Evolutionary conservation across 2,888 invertebrate species (phyloP).

Genomic region (Lamproptera curius): DNA sequence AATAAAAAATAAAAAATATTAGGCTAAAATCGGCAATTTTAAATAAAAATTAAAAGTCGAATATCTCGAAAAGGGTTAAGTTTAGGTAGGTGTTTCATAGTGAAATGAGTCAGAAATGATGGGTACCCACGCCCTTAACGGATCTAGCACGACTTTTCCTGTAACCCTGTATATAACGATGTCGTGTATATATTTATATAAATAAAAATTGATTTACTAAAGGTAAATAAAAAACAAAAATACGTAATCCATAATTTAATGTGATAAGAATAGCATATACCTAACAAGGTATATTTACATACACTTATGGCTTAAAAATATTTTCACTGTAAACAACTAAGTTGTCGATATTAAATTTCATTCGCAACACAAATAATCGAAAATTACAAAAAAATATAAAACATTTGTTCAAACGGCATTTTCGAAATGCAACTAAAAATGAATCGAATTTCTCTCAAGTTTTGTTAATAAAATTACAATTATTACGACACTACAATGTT

Average conservation of each 20-base stretch:
- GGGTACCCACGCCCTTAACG: too few relatives aligned
- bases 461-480: conserved; percentile 9
- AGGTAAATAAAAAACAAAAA: conserved; percentile 38
- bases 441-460: conserved; percentile 22
- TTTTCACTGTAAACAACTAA: conserved; percentile 58
- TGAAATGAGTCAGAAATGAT: too few relatives aligned
- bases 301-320: conserved; percentile 58
- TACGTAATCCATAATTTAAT: conserved; percentile 71
- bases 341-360: conserved; percentile 43
- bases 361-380: conserved; percentile 31
- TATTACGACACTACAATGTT: conserved; percentile 18
- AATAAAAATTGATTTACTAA: not conserved
- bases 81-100: too few relatives aligned
- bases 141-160: too few relatives aligned
- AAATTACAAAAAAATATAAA: conserved; percentile 26
- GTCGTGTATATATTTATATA: too few relatives aligned
- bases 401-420: conserved; percentile 35
- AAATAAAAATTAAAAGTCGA: too few relatives aligned
- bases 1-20: too few relatives aligned
- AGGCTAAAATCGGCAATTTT: too few relatives aligned
- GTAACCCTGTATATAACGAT: too few relatives aligned
- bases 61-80: too few relatives aligned
- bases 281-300: conserved; percentile 56
- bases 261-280: conserved; percentile 65
- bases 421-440: conserved; percentile 29